A percentile compares a stretch with the other conserved stretches of the same genome.
These are phyloP conservation scores for Helicolenus hilgendorfi DNA, from an alignment of 2,797 vertebrate species.

Conservation along the genomic window DNA sequence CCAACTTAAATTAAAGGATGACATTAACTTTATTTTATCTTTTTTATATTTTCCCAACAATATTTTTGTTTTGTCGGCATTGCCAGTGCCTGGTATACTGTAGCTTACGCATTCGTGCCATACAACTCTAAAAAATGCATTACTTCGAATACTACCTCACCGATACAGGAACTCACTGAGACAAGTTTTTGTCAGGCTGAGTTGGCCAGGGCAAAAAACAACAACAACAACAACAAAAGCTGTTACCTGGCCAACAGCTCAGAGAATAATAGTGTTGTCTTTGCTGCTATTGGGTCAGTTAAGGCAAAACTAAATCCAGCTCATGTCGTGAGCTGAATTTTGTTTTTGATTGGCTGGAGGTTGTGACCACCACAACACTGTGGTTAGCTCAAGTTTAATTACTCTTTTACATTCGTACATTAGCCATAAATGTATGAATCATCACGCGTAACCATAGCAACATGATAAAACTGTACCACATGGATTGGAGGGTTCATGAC, in stretches of 20 bases:
- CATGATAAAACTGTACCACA: neutral
- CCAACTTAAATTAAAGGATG: neutral
- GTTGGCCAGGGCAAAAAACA: neutral
- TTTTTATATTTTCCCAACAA: neutral
- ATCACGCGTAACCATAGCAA: neutral
- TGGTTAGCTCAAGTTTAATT: neutral
- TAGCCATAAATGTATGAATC: neutral
- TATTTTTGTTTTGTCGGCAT: neutral
- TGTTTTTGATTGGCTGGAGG: neutral
- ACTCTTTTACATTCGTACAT: neutral
- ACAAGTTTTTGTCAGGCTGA: neutral
- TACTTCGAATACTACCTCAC: neutral
- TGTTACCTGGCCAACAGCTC: neutral
- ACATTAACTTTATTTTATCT: neutral
- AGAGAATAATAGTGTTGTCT: neutral
- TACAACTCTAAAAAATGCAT: neutral
- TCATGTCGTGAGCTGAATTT: neutral
- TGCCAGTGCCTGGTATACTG: neutral
- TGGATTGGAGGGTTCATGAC: neutral
- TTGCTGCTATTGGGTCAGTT: neutral
- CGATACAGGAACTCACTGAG: neutral
- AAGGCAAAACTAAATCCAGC: neutral
- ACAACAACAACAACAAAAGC: neutral
- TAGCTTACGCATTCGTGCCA: neutral
- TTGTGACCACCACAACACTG: neutral